These are phyloP conservation scores for Elgaria multicarinata DNA, from an alignment of 2,113 vertebrate species.

Conservation along the genomic window DNA sequence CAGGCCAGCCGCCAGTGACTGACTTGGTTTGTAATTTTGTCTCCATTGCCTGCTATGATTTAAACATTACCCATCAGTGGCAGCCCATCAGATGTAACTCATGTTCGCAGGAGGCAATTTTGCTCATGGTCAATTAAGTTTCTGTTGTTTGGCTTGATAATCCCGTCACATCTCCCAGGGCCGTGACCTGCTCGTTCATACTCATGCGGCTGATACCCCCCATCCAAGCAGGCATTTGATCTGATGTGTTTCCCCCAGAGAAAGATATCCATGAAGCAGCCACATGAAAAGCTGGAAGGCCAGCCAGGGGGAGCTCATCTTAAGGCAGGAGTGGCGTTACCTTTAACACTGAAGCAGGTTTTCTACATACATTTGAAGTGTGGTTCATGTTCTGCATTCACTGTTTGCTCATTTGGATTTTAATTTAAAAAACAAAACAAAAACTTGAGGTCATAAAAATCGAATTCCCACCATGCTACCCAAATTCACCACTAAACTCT, in stretches of 20 bases:
- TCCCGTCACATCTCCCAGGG: not conserved
- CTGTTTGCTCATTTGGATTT: not conserved
- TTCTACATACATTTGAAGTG: not conserved
- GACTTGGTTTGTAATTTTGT: conserved; percentile 42
- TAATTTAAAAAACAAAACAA: not conserved
- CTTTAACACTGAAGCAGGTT: not conserved
- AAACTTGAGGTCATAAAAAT: too few species aligned
- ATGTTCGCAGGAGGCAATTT: conserved; percentile 49
- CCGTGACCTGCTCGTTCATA: not conserved
- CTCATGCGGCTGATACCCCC: fast-evolving
- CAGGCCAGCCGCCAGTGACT: conserved; percentile 24
- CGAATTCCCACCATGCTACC: not conserved
- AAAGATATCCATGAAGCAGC: fast-evolving
- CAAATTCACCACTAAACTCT: not conserved
- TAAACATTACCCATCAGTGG: conserved; percentile 60
- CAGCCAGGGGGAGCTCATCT: fast-evolving
- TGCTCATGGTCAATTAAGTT: not conserved
- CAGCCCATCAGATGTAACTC: conserved; percentile 48
- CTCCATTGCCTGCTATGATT: conserved; percentile 39
- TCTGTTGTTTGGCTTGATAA: not conserved
- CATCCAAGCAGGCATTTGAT: fast-evolving
- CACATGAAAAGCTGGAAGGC: fast-evolving
- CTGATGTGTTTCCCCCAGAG: not conserved
- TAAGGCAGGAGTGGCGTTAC: not conserved
- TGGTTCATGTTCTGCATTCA: not conserved